A percentile compares a stretch with the other conserved stretches of the same genome.
These are phyloP conservation scores for Schizopygopsis pylzovi DNA, from an alignment of 2,797 vertebrate species.

Conservation along the genomic window DNA sequence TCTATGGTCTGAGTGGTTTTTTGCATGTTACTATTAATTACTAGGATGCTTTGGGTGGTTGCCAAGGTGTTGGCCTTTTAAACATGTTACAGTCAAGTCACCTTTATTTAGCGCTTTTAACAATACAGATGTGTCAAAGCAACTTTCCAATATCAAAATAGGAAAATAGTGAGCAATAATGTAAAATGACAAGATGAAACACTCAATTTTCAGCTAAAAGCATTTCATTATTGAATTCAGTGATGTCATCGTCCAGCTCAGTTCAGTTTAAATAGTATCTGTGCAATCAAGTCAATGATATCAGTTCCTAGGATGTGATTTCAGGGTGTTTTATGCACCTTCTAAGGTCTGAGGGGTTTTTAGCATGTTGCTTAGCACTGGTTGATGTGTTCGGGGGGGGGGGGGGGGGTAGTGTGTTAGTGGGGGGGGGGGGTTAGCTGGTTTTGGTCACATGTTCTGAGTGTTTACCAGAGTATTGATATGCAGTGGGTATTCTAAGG, in stretches of 20 bases:
- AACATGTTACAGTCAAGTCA: not conserved
- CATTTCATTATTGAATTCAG: no score
- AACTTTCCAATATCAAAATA: no score
- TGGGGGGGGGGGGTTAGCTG: not conserved
- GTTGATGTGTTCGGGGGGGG: not conserved
- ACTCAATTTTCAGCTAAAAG: no score
- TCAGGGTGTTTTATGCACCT: not conserved
- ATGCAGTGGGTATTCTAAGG: not conserved
- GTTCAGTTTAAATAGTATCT: no score
- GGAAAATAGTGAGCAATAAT: no score
- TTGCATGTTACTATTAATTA: not conserved
- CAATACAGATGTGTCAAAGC: no score
- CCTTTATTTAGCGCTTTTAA: no score
- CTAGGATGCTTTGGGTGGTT: not conserved
- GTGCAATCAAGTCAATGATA: no score
- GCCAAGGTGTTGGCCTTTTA: not conserved
- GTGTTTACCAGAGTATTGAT: not conserved
- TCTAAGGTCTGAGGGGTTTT: not conserved
- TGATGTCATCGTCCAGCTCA: no score
- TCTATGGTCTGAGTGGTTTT: not conserved
- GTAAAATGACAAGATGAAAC: no score
- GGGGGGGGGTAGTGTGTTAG: accelerated
- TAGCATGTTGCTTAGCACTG: not conserved
- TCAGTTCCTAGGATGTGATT: not conserved
- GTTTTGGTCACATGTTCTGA: not conserved